Evolutionary conservation across 2,797 vertebrate genomes (phyloP), one percentile per base, ranked within the genome.

Genomic region (Gallinago solitaria): DNA sequence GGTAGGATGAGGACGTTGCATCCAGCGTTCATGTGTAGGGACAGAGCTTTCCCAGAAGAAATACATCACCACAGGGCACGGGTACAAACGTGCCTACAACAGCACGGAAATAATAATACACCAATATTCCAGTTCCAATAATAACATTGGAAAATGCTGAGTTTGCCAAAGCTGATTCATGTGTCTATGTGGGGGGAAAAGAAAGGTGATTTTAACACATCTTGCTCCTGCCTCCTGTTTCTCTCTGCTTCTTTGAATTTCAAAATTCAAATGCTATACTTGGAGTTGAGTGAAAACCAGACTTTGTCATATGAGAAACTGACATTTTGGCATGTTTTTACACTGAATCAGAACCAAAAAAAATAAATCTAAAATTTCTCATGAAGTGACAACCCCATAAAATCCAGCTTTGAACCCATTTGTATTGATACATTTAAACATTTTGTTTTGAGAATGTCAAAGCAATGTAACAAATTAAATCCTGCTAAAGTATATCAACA

Each of bases 211-310:
- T 91, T 96, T 94, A 94, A 89, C 76, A 91, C 71, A 81, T 87
- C 75, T 85, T 84, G 5, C 41, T 87, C 84, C 75, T 92, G 57
- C 71, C 89, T 75, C 71, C 83, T 93, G 75, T 89, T 96, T 80
- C 85, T 84, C 87, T 74, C 79, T 45, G 24, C 71, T 92, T 65
- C 77, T 94, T 83, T 80, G 61, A 80, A 83, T 89, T 92, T 91
- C 73, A 94, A 91, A 87, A 94, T 91, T 75, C 50, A 85, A 47
- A 64, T 87, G 82, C 91, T 95, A 92, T 96, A 93, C 92, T 80
- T 92, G 83, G 96, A 92, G 19, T 20, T 11, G 53, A 87, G 89
- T 51, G 78, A 85, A 89, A 93, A 93, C 25, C 67, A 90, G 35
- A 88, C 69, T 64, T 87, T 96, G 41, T 92, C 90, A 90, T 71